Evolutionary conservation across 1,140 invertebrate species (phyloP).

Genomic region (Listronotus bonariensis): DNA sequence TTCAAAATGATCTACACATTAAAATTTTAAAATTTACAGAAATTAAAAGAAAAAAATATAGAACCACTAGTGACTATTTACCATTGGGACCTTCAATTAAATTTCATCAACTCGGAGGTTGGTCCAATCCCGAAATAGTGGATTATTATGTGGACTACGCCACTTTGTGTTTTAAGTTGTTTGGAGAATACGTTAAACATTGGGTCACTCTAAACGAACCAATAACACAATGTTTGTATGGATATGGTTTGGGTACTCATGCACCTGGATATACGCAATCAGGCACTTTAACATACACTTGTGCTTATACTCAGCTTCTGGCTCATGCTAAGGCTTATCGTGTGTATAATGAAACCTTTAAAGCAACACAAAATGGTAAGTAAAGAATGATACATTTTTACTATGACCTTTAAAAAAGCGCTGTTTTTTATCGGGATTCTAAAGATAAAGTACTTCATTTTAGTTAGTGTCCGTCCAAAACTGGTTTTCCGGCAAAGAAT

Average conservation of each 20-base stretch:
- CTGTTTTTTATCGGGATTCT: too few relatives aligned
- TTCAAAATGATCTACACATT: too few relatives aligned
- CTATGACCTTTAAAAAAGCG: too few relatives aligned
- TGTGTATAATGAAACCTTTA: constrained; percentile 49
- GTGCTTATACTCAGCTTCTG: constrained; percentile 55
- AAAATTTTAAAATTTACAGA: constrained; percentile 51
- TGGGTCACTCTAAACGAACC: constrained; percentile 55
- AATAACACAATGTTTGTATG: constrained; percentile 22
- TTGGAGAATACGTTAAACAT: constrained; percentile 39
- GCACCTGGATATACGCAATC: constrained; percentile 23
- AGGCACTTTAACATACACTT: constrained; percentile 56
- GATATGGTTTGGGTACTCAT: constrained; percentile 23
- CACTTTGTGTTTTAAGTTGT: constrained; percentile 35
- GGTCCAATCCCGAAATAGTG: constrained; percentile 43
- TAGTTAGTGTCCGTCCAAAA: too few relatives aligned
- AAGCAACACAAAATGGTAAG: constrained; percentile 29
- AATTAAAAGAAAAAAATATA: constrained; percentile 58
- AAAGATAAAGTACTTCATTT: too few relatives aligned
- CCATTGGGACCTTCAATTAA: constrained; percentile 47
- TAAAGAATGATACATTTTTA: background rate
- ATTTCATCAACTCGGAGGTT: constrained; percentile 50
- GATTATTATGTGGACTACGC: constrained; percentile 52
- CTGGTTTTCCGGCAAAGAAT: too few relatives aligned
- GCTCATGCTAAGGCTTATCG: constrained; percentile 57
- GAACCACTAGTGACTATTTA: constrained; percentile 63